A percentile compares a stretch with the other conserved stretches of the same genome.
Conservation (phyloP, 1,140 invertebrate species). For the Gryllus bimaculatus region DNA sequence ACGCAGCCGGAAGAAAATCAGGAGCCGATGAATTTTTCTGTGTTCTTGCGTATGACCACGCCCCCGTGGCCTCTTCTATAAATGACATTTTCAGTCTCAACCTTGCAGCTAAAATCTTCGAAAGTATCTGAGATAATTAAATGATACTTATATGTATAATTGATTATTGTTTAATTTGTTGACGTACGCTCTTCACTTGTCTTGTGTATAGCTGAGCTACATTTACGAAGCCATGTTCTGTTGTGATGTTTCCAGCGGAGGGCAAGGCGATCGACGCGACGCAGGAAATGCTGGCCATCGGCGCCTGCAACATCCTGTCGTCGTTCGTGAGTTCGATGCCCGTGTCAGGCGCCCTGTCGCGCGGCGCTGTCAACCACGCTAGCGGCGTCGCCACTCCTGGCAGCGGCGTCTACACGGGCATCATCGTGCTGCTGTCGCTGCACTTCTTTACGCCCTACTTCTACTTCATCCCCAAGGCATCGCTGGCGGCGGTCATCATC, state of each 20-base stretch:
- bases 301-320: slow-evolving; percentile 70
- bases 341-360: slow-evolving; percentile 70
- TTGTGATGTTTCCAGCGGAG: slow-evolving; percentile 35
- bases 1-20: too few species aligned
- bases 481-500: slow-evolving; percentile 73
- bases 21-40: too few species aligned
- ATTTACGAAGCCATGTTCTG: too few species aligned
- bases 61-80: too few species aligned
- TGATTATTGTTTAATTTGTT: too few species aligned
- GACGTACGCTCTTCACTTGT: too few species aligned
- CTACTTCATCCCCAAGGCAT: slow-evolving; percentile 66
- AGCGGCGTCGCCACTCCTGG: slow-evolving; percentile 74
- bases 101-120: too few species aligned
- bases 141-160: too few species aligned
- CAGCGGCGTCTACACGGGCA: slow-evolving; percentile 64
- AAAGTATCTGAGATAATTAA: too few species aligned
- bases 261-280: slow-evolving; percentile 64
- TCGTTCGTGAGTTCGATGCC: slow-evolving; percentile 80
- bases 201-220: too few species aligned
- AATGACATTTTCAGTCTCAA: too few species aligned
- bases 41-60: too few species aligned
- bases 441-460: slow-evolving; percentile 76
- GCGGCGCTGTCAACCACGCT: slow-evolving; percentile 79
- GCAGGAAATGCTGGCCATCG: slow-evolving; percentile 71
- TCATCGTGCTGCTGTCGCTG: slow-evolving; percentile 62